phyloP scores from a whole-genome alignment of 2,113 vertebrate genomes.

The Pholis gunnellus region DNA sequence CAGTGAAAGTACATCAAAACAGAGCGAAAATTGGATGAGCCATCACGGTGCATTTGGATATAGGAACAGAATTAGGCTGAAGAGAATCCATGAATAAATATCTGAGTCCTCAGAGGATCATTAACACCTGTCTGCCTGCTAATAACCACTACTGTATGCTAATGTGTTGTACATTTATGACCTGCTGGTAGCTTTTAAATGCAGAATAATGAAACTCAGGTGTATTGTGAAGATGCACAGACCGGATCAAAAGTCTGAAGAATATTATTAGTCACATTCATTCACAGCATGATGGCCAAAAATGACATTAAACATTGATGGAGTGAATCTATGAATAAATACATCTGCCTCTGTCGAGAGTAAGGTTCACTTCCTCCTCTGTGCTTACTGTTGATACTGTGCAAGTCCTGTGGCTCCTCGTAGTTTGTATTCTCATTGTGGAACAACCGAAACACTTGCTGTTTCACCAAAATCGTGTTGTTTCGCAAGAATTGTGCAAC shows the following conservation, averaged over 20 bases:
- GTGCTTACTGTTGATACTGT: conserved; percentile 10
- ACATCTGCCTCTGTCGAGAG: conserved; percentile 29
- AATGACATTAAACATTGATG: conserved; percentile 69
- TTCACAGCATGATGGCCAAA: conserved; percentile 31
- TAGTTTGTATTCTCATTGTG: not conserved
- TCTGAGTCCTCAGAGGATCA: conserved; percentile 71
- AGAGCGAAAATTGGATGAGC: conserved; percentile 37
- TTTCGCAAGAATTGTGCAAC: not conserved
- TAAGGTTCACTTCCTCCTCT: conserved; percentile 24
- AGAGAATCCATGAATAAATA: conserved; percentile 77
- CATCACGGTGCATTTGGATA: conserved; percentile 56
- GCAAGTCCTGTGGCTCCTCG: conserved; percentile 7
- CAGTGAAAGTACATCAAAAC: conserved; percentile 57
- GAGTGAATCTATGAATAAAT: conserved; percentile 70
- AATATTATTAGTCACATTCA: conserved; percentile 58
- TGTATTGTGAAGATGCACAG: conserved; percentile 49
- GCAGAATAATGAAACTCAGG: conserved; percentile 66
- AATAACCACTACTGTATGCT: conserved; percentile 66
- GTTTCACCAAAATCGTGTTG: not conserved
- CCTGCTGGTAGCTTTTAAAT: conserved; percentile 61
- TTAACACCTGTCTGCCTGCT: conserved; percentile 73
- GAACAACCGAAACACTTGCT: not conserved
- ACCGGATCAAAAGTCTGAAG: conserved; percentile 53
- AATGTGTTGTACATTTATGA: conserved; percentile 65
- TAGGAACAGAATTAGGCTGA: conserved; percentile 61